phyloP scores from a whole-genome alignment of 2,113 vertebrate genomes.

The Datnioides undecimradiatus region DNA sequence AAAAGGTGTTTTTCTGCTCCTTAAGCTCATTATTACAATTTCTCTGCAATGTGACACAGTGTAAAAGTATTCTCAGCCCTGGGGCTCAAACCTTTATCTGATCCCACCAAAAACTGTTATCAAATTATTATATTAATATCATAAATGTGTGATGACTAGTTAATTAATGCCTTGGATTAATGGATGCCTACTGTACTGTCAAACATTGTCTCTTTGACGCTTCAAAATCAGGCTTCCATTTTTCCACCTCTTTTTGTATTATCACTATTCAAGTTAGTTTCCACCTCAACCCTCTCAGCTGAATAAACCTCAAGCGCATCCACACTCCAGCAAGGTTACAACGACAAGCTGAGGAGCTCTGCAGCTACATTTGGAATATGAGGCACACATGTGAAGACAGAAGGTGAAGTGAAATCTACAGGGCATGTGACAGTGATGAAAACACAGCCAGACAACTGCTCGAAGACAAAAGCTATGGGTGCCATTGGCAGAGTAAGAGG shows the following conservation, averaged over 20 bases:
- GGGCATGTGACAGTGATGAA: constrained; percentile 53
- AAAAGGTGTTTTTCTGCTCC: too few relatives aligned
- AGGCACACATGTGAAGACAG: constrained; percentile 31
- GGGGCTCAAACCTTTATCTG: too few relatives aligned
- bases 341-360: not conserved
- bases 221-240: constrained; percentile 11
- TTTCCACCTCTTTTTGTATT: not conserved
- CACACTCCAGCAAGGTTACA: constrained; percentile 22
- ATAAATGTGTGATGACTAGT: too few relatives aligned
- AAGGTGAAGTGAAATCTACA: constrained; percentile 27
- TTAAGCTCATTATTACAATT: too few relatives aligned
- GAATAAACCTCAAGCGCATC: constrained; percentile 25
- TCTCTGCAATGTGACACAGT: too few relatives aligned
- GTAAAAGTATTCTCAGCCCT: too few relatives aligned
- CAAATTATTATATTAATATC: too few relatives aligned
- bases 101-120: too few relatives aligned
- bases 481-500: constrained; percentile 52
- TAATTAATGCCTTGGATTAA: too few relatives aligned
- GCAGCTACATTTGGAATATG: constrained; percentile 39
- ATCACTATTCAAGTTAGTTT: not conserved
- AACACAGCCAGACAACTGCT: constrained; percentile 48
- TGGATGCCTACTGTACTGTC: too few relatives aligned
- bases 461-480: constrained; percentile 47
- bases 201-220: not conserved
- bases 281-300: not conserved